Evolutionary conservation across 2,113 vertebrate species (phyloP).

Genomic region (Origma solitaria): DNA sequence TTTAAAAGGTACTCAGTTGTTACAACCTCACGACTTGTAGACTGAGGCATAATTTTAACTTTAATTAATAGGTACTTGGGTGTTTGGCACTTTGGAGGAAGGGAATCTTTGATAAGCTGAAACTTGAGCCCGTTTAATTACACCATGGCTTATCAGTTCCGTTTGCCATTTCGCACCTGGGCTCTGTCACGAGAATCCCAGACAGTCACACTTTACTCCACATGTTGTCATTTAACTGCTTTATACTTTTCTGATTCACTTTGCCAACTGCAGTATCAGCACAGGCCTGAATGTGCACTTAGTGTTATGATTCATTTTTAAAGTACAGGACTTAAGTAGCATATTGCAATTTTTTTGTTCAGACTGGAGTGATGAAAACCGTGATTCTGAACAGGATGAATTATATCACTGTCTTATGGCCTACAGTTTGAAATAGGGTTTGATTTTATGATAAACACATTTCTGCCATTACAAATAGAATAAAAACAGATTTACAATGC

Average conservation of each 20-base stretch:
- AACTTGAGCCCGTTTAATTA: neutral
- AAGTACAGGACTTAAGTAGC: neutral
- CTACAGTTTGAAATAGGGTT: neutral
- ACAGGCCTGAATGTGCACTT: neutral
- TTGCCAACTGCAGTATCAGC: neutral
- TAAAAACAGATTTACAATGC: constrained; percentile 62
- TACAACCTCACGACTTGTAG: neutral
- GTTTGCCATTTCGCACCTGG: neutral
- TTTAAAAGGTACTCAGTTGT: neutral
- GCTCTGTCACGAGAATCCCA: neutral
- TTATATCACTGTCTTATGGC: neutral
- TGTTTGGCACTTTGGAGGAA: neutral
- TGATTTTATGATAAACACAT: constrained; percentile 59
- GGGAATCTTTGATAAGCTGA: neutral
- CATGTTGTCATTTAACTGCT: neutral
- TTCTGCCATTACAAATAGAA: constrained; percentile 65
- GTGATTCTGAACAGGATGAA: neutral
- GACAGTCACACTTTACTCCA: neutral
- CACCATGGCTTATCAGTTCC: neutral
- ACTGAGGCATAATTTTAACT: neutral
- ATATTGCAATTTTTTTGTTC: neutral
- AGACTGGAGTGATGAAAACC: neutral
- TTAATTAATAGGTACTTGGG: neutral
- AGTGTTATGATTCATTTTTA: neutral
- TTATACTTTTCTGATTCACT: neutral